A percentile compares a stretch with the other conserved stretches of the same genome.
phyloP scores from a whole-genome alignment of 2,888 invertebrate genomes.

The Odontomyia ornata region DNA sequence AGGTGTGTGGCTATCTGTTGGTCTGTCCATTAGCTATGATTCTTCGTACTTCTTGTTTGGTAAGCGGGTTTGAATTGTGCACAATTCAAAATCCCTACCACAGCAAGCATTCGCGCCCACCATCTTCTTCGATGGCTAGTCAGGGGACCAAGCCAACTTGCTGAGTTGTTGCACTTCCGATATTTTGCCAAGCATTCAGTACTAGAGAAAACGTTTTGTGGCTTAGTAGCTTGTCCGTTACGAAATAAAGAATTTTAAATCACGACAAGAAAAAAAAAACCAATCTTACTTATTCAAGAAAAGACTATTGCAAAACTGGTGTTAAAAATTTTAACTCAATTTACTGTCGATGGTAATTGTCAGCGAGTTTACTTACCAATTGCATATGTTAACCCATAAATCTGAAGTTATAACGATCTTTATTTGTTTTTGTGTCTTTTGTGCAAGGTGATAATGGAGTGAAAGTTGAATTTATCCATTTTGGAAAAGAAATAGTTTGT shows the following conservation, averaged over 20 bases:
- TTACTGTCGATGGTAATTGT: no score
- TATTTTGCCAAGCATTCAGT: neutral
- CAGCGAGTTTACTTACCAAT: no score
- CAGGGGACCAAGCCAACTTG: neutral
- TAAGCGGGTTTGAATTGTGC: no score
- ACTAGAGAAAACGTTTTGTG: neutral
- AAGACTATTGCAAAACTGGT: no score
- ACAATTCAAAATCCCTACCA: neutral
- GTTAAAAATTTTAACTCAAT: no score
- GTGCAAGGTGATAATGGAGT: conserved; percentile 17
- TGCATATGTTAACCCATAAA: no score
- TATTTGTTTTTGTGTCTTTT: neutral
- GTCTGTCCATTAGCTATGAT: neutral
- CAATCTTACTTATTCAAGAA: neutral
- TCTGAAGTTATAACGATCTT: no score
- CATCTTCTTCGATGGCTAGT: neutral
- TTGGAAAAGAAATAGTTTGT: neutral
- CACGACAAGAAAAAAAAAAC: neutral
- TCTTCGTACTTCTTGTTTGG: no score
- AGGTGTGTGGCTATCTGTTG: neutral
- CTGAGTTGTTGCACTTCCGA: conserved; percentile 22
- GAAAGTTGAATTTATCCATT: conserved; percentile 2
- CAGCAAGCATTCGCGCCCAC: neutral
- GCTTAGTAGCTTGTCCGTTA: neutral
- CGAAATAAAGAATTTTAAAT: neutral